Evolutionary conservation across 2,888 invertebrate species (phyloP), one percentile per base, ranked within the genome.

Genomic region (Chorisops tibialis): DNA sequence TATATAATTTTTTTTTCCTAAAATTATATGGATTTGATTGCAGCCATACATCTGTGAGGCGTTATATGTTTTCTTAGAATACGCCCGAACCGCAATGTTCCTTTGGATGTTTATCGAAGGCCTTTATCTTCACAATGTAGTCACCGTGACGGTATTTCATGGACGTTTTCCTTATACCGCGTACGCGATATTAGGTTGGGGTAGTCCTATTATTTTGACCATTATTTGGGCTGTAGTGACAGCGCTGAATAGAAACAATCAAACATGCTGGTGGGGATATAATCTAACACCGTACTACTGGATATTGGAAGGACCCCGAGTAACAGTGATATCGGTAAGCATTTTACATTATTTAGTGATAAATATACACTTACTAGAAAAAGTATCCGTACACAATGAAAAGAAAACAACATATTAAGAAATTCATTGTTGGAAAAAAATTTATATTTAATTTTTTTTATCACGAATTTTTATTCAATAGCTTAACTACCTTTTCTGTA

Each of bases 61-160:
- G 0, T 85, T 86, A 54, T 91, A 91, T 77, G 81, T 89, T 0
- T 75, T 93, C 1, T 77, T 96, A 67, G 97, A 97, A 73, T 96
- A 94, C 73, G 87, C 91, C 0, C 87, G 91, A 66, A 91, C 93
- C 0, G 89, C 91, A 1, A 93, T 93, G 85, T 96, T 95, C 73
- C 88, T 90, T 85, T 97, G 97, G 96, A 96, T 96, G 94, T 91
- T 96, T 70, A 88, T 96, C 58, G 96, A 97, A 75, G 96, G 96
- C 0, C 80, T 94, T 12, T 93, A 93, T 73, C 80, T 97, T 21
- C 91, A 96, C 76, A 89, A 87, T 66, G 86, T 92, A 75, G 87
- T 94, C 39, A 89, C 93, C 59, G 85, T 86, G 0, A 85, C 86
- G 5, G 85, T 87, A 0, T 83, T 91, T 69, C 85, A 87, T 72